phyloP scores from a whole-genome alignment of 2,888 invertebrate genomes.

The Andrena praecox region DNA sequence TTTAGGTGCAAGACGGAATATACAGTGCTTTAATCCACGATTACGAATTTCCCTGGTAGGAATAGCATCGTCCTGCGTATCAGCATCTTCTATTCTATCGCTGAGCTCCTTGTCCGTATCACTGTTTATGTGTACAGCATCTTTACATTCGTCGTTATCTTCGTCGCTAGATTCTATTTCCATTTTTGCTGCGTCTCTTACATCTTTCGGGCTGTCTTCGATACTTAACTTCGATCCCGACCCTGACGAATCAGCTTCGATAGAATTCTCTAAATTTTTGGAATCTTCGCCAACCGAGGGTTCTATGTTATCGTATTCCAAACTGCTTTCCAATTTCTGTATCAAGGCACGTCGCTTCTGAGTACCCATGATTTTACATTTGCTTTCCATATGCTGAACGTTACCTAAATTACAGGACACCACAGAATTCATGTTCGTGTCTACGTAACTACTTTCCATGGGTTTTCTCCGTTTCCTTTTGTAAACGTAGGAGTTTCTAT shows the following conservation, averaged over 20 bases:
- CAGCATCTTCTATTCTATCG: slow-evolving; percentile 70
- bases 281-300: background rate
- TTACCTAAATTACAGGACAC: too few relatives aligned
- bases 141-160: background rate
- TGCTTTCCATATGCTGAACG: too few relatives aligned
- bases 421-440: slow-evolving; percentile 14
- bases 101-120: slow-evolving; percentile 62
- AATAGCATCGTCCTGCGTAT: slow-evolving; percentile 37
- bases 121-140: slow-evolving; percentile 22
- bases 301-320: background rate
- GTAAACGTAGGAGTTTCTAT: background rate
- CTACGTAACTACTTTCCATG: background rate
- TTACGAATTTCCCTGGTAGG: background rate
- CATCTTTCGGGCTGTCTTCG: slow-evolving; percentile 29
- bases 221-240: slow-evolving; percentile 10
- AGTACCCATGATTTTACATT: background rate
- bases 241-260: background rate
- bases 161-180: slow-evolving; percentile 54
- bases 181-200: slow-evolving; percentile 28
- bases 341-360: background rate
- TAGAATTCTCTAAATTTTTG: background rate
- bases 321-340: background rate
- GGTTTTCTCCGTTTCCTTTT: slow-evolving; percentile 16
- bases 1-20: background rate
- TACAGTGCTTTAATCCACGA: background rate